phyloP scores from a whole-genome alignment of 2,888 invertebrate species.

The Ormia ochracea region DNA sequence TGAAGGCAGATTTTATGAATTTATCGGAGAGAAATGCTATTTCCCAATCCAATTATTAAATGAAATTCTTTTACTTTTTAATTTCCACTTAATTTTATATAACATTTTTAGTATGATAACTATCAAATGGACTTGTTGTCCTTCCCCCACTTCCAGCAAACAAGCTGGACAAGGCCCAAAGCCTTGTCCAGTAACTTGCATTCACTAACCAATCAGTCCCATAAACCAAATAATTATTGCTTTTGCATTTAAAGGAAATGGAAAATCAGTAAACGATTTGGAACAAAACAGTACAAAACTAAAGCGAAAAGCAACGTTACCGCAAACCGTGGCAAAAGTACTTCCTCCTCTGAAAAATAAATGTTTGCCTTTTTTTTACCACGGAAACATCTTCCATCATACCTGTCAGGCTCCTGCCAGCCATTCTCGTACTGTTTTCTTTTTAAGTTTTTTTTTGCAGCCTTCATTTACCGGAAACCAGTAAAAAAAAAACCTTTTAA shows the following conservation, averaged over 20 bases:
- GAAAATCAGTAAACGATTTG: constrained; percentile 42
- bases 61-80: too few relatives aligned
- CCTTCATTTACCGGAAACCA: constrained; percentile 40
- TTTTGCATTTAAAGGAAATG: constrained; percentile 46
- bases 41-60: too few relatives aligned
- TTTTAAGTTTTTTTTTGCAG: constrained; percentile 15
- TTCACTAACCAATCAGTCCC: constrained; percentile 35
- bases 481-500: constrained; percentile 54
- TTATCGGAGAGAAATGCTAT: too few relatives aligned
- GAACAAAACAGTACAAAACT: background rate
- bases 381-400: constrained; percentile 52
- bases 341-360: constrained; percentile 30
- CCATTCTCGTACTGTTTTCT: too few relatives aligned
- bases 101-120: too few relatives aligned
- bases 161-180: background rate
- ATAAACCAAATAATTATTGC: constrained; percentile 54
- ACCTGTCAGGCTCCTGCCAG: constrained; percentile 46
- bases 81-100: too few relatives aligned
- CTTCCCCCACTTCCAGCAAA: too few relatives aligned
- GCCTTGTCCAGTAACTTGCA: background rate
- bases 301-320: background rate
- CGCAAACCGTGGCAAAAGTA: background rate
- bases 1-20: too few relatives aligned
- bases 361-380: background rate
- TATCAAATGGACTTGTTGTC: too few relatives aligned